Evolutionary conservation across 1,140 invertebrate genomes (phyloP).

Genomic region (Drosophila baimaii): DNA sequence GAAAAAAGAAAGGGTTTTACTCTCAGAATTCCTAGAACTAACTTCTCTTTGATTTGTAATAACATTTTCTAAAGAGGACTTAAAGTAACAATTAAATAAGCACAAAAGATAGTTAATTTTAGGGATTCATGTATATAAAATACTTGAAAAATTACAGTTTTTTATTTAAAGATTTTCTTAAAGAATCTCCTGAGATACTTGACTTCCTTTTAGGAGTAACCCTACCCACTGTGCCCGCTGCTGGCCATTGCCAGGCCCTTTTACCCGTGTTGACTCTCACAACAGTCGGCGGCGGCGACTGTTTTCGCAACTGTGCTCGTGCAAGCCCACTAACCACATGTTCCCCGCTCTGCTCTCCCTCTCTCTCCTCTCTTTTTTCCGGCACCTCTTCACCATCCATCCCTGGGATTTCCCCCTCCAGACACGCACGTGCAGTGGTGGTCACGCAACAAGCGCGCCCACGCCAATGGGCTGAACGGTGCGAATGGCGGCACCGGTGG

Average conservation of each 20-base stretch:
- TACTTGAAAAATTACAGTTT: no score
- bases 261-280: conserved; percentile 45
- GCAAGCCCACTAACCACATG: conserved; percentile 24
- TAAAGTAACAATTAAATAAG: background rate
- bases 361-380: conserved; percentile 43
- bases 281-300: conserved; percentile 40
- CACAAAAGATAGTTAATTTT: rapidly evolving
- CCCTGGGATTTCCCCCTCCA: conserved; percentile 36
- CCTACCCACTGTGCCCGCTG: background rate
- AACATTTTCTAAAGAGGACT: no score
- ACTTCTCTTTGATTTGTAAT: background rate
- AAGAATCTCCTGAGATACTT: no score
- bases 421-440: conserved; percentile 84
- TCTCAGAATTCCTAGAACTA: background rate
- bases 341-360: background rate
- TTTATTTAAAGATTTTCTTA: no score
- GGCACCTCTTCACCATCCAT: conserved; percentile 1
- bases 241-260: conserved; percentile 18
- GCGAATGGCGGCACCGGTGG: conserved; percentile 42
- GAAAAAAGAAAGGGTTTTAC: background rate
- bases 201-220: no score
- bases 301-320: conserved; percentile 44
- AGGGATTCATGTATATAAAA: background rate
- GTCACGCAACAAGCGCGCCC: conserved; percentile 82
- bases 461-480: conserved; percentile 59